phyloP scores from a whole-genome alignment of 2,888 invertebrate genomes.

The Celastrina argiolus region DNA sequence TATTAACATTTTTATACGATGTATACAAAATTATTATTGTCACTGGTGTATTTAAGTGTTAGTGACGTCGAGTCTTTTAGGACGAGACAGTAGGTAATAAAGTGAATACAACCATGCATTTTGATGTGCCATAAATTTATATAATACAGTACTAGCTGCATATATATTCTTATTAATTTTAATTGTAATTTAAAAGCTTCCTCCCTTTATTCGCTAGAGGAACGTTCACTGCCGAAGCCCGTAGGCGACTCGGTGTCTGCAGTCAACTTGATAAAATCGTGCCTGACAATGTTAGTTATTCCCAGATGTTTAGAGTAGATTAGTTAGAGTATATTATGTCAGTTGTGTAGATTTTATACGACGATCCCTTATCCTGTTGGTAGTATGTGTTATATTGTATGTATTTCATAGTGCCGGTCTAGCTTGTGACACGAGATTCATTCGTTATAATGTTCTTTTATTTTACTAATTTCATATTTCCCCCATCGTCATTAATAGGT shows the following conservation, averaged over 20 bases:
- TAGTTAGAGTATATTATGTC: conserved; percentile 39
- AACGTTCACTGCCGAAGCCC: background rate
- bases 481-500: background rate
- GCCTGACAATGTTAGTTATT: conserved; percentile 51
- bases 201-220: background rate
- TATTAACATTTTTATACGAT: conserved; percentile 3
- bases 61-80: background rate
- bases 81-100: background rate
- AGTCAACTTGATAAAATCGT: conserved; percentile 50
- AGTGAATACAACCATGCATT: background rate
- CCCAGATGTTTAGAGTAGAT: conserved; percentile 34
- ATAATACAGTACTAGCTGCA: background rate
- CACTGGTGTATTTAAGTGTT: background rate
- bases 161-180: background rate
- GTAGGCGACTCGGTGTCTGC: background rate
- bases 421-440: conserved; percentile 10
- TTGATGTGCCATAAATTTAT: conserved; percentile 3
- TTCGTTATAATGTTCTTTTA: background rate
- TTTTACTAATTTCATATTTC: background rate
- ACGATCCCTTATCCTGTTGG: conserved; percentile 57
- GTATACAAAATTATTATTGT: background rate
- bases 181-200: too few relatives aligned
- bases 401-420: conserved; percentile 30
- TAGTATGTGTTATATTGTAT: conserved; percentile 38
- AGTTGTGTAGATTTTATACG: conserved; percentile 71